Evolutionary conservation across 1,140 invertebrate species (phyloP).

Genomic region (Coptotermes formosanus): DNA sequence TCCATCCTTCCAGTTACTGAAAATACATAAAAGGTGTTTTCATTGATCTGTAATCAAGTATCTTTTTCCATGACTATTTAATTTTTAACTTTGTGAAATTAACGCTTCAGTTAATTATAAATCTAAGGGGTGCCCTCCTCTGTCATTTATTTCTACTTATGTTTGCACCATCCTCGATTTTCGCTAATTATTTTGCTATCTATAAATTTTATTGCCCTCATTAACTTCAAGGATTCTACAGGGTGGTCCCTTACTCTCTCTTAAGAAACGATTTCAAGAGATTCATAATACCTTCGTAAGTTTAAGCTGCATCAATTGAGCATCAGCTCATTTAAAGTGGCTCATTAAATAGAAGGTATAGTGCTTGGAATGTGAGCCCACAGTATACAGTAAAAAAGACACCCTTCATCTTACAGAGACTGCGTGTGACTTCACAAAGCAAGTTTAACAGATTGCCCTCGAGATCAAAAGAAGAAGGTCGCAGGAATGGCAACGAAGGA

Average conservation of each 20-base stretch:
- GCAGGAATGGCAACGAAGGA: not conserved
- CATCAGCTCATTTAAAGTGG: not conserved
- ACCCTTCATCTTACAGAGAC: not conserved
- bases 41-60: not conserved
- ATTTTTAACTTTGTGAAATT: not conserved
- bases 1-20: no score
- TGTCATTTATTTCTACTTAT: not conserved
- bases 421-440: not conserved
- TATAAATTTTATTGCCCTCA: slow-evolving; percentile 4
- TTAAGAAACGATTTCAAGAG: not conserved
- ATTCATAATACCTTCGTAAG: not conserved
- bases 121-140: not conserved
- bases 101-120: not conserved
- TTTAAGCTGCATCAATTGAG: not conserved
- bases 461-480: not conserved
- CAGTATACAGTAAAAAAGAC: not conserved
- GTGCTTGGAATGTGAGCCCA: not conserved
- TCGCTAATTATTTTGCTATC: not conserved
- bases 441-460: not conserved
- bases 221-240: not conserved
- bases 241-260: not conserved
- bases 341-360: not conserved
- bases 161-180: not conserved
- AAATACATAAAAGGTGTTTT: no score
- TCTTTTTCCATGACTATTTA: not conserved